Evolutionary conservation across 2,888 invertebrate genomes (phyloP), one percentile per base, ranked within the genome.

Genomic region (Oligia fasciuncula): DNA sequence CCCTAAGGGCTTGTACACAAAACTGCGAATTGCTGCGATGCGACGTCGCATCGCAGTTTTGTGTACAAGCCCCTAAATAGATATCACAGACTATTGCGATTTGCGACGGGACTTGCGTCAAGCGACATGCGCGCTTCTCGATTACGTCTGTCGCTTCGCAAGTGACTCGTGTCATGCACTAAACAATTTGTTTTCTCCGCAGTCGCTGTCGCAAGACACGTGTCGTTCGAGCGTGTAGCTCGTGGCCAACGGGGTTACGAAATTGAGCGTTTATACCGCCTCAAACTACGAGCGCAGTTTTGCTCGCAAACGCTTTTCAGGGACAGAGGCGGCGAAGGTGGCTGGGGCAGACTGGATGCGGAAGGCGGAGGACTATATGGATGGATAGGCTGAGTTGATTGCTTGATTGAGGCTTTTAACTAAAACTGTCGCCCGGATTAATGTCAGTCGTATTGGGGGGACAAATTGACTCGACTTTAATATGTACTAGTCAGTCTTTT

Each of bases 401-500:
- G 35, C 8, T 63, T 65, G 4, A 40, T 40, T 65, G 1, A 40
- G 4, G 11, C 19, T 35, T 63, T 19, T 19, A 4, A 65, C 4
- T 65, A 40, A 65, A 40, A 40, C 40, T 65, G 35, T 65, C 65
- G 13, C 40, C 40, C 2, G 23, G 40, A 23, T 9, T 65, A 11
- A 40, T 65, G 65, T 65, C 65, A 40, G 11, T 40, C 17, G 4
- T 65, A 0, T 40, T 40, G 65, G 65, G 65, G 65, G 19, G 65
- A 65, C 11, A 11, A 40, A 65, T 19, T 0, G 65, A 65, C 19
- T 65, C 19, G 65, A 65, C 40, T 65, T 40, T 65, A 65, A 23
- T 65, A 23, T 65, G 65, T 65, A 40, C 40, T n/a, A 43, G 67
- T 67, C 67, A 43, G 67, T 67, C 67, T 67, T 67, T 43, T n/a